These are phyloP conservation scores for Cynaeus angustus DNA, from an alignment of 2,888 invertebrate genomes.

Conservation along the genomic window DNA sequence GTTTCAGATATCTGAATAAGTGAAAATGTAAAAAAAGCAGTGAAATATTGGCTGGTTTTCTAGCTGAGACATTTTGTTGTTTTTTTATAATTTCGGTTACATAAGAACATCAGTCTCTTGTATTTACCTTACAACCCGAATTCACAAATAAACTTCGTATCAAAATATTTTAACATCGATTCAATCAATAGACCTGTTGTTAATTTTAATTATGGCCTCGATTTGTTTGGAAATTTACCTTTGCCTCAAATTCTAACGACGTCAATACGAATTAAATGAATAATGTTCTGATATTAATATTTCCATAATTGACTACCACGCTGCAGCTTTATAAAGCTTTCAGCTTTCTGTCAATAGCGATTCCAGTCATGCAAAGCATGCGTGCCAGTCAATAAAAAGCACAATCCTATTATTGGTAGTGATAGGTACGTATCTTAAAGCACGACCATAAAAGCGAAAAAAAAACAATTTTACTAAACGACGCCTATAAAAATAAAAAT, in stretches of 20 bases:
- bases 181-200: no score
- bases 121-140: no score
- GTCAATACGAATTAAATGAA: conserved; percentile 9
- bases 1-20: no score
- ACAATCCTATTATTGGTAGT: conserved; percentile 30
- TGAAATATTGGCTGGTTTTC: no score
- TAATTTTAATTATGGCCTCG: no score
- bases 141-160: no score
- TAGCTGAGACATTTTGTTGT: no score
- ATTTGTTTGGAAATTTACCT: not conserved
- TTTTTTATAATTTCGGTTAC: no score
- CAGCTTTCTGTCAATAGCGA: conserved; percentile 26
- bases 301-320: conserved; percentile 16
- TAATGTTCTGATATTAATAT: conserved; percentile 9
- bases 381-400: conserved; percentile 38
- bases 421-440: conserved; percentile 30
- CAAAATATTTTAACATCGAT: no score
- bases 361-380: conserved; percentile 33
- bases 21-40: no score
- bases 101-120: no score
- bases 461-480: conserved; percentile 43
- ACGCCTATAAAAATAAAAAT: conserved; percentile 36
- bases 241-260: not conserved
- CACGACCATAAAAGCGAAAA: conserved; percentile 16
- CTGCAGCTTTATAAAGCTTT: conserved; percentile 24